Conservation (phyloP, 30 jellyfish, hydroid and myxozoan genomes). For the Hydractinia symbiolongicarpus region DNA sequence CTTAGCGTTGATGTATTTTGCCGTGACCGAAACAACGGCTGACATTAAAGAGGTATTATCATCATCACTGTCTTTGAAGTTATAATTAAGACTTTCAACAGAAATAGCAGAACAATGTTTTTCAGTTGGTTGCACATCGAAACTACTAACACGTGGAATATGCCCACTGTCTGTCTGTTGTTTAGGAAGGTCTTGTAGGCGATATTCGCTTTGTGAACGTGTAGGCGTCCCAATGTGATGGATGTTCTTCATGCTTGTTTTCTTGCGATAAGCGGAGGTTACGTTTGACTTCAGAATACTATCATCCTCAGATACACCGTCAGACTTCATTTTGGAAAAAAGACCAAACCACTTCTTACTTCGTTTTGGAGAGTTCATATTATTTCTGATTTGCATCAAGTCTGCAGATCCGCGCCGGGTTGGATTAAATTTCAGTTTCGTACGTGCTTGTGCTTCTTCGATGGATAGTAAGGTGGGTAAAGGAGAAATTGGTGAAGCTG, state of each 20-base stretch:
- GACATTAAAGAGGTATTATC: conserved; percentile 29
- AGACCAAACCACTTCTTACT: conserved; percentile 80
- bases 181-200: conserved; percentile 17
- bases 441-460: conserved; percentile 95
- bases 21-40: conserved; percentile 26
- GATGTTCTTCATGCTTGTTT: neutral
- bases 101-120: neutral
- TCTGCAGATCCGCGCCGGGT: conserved; percentile 18
- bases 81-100: neutral
- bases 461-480: conserved; percentile 86
- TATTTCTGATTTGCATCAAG: neutral
- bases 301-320: neutral
- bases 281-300: neutral
- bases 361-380: conserved; percentile 31
- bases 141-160: neutral
- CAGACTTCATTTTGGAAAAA: conserved; percentile 52
- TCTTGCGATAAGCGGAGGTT: conserved; percentile 13
- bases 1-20: conserved; percentile 1
- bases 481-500: conserved; percentile 81
- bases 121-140: conserved; percentile 12
- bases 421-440: conserved; percentile 11
- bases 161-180: neutral
- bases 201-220: conserved; percentile 29
- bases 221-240: neutral
- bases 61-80: conserved; percentile 18